Base-by-base conservation (phyloP, 2,888 invertebrate genomes). In the Metellina segmentata region DNA sequence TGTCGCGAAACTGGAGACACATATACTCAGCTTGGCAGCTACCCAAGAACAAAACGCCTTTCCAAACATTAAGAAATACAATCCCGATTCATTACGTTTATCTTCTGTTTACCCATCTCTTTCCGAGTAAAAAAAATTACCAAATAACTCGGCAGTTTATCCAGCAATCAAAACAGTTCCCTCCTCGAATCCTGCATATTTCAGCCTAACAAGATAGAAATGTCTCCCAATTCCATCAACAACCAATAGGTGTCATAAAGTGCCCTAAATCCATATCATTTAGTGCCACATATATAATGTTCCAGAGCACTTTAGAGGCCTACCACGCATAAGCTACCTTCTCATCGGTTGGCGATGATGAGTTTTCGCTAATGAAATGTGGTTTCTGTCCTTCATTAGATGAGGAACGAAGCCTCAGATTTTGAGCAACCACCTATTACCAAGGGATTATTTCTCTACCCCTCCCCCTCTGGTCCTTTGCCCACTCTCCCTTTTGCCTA, bases 361-460 rank as follows among this genome's bases (percentile, higher is more conserved):
- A 79, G 61, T 79, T 79, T 79, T 20, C 79, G 61, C 34, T 34
- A 79, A 79, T 79, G 79, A 53, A 61, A 53, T 79, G 79, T 61
- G 79, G 61, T 79, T 79, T 34, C 69, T 69, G 79, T 79, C 79
- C 61, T 79, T 79, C 79, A 79, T 61, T 61, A 79, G 19, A 69
- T 16, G 61, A 77, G 77, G 77, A 52, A 8, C 51, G 52, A 16
- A 9, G 61, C 20, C 20, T 61, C 34, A 61, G 53, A 61, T 79
- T 79, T 79, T 20, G 53, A 79, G 61, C 79, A 79, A 34, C 61
- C 34, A 34, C 79, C 79, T 61, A 79, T 79, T 79, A 79, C 34
- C 53, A 34, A 61, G 79, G 79, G 79, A 79, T 79, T 79, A 79
- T 61, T 79, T 77, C 49, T 77, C 77, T 49, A 49, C 51, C 49